Percentiles rank a stretch among this genome's conserved stretches.
Conservation (phyloP, 2,888 invertebrate genomes). For the Caenorhabditis sinica region DNA sequence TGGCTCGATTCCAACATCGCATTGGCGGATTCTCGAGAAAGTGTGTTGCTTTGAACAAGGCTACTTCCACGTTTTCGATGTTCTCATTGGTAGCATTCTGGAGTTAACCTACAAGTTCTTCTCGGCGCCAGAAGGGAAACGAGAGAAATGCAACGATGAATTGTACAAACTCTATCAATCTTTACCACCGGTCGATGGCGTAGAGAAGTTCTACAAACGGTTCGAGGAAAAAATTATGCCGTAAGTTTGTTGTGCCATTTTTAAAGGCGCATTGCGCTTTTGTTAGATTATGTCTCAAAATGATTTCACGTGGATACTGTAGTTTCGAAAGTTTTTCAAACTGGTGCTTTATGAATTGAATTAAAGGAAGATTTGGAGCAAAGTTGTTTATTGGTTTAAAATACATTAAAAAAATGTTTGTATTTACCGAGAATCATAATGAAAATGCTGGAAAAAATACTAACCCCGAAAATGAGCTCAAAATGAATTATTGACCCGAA, state of each 20-base stretch:
- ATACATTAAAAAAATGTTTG: no score
- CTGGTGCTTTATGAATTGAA: no score
- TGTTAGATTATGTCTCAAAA: no score
- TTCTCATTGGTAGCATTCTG: conserved; percentile 20
- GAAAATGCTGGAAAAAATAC: no score
- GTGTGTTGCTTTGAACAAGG: conserved; percentile 37
- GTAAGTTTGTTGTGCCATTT: conserved; percentile 10
- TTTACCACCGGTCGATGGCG: not conserved
- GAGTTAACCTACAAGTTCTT: conserved; percentile 32
- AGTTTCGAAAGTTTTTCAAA: not conserved
- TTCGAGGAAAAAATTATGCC: conserved; percentile 23
- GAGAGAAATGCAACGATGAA: not conserved
- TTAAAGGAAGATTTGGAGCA: no score
- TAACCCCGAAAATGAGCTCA: no score
- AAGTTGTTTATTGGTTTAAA: no score
- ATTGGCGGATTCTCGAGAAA: conserved; percentile 25
- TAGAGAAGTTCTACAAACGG: conserved; percentile 21
- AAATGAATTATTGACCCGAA: no score
- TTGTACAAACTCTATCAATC: conserved; percentile 17
- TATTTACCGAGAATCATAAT: no score
- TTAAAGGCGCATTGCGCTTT: not conserved
- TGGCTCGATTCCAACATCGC: conserved; percentile 1
- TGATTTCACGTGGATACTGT: not conserved
- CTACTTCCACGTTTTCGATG: conserved; percentile 40
- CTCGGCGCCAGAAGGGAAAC: not conserved